Percentiles rank a stretch among this genome's conserved stretches.
These are phyloP conservation scores for Conomelus anceps DNA, from an alignment of 2,888 invertebrate species.

Conservation along the genomic window DNA sequence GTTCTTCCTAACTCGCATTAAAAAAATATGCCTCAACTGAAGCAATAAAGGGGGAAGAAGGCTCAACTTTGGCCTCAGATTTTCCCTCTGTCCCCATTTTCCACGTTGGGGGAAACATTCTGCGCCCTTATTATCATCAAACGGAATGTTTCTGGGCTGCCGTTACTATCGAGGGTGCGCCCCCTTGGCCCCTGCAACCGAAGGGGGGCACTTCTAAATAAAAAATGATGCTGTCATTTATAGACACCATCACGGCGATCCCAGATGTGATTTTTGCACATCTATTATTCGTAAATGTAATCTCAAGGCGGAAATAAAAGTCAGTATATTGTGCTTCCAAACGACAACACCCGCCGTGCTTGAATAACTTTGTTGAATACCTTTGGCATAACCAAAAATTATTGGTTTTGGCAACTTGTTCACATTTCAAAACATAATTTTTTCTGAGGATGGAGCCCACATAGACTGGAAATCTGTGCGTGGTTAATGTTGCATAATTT, in stretches of 20 bases:
- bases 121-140: background rate
- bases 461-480: too few relatives aligned
- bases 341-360: background rate
- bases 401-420: background rate
- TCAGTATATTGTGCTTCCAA: background rate
- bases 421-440: background rate
- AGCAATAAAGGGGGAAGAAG: background rate
- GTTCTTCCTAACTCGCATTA: background rate
- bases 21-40: background rate
- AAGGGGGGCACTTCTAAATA: background rate
- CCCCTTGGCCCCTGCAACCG: background rate
- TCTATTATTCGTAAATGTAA: background rate
- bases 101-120: background rate
- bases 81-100: background rate
- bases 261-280: background rate
- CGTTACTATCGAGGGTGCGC: background rate
- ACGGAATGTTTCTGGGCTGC: background rate
- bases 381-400: background rate
- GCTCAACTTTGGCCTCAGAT: background rate
- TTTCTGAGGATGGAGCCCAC: background rate
- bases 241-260: background rate
- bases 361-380: background rate
- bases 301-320: background rate
- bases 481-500: too few relatives aligned
- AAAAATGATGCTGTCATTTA: background rate